Percentiles rank a stretch among this genome's conserved stretches.
These are phyloP conservation scores for Manduca sexta DNA, from an alignment of 1,140 invertebrate species.

Conservation along the genomic window DNA sequence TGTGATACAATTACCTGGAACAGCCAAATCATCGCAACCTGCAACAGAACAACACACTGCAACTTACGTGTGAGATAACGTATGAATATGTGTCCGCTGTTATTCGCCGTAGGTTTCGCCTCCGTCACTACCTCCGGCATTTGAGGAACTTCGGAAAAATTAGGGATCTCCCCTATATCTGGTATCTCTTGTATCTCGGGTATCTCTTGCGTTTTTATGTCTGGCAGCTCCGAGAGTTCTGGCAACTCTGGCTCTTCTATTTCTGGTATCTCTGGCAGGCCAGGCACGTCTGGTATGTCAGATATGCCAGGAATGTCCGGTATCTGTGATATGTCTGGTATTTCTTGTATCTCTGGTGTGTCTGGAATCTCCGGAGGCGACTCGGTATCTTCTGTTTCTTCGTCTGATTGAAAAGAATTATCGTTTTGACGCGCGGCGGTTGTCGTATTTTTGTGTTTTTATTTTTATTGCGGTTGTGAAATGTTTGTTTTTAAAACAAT, in stretches of 20 bases:
- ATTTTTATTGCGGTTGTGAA: conserved; percentile 17
- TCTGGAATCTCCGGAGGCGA: conserved; percentile 11
- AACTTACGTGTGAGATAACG: conserved; percentile 65
- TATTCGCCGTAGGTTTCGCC: conserved; percentile 30
- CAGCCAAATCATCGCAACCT: too few species aligned
- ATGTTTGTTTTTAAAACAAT: conserved; percentile 5
- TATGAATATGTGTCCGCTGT: conserved; percentile 53
- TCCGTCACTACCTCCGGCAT: conserved; percentile 19
- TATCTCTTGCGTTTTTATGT: neutral
- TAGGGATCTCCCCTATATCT: neutral
- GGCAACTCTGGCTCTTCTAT: neutral
- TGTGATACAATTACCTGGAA: neutral
- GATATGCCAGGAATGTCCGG: conserved; percentile 3
- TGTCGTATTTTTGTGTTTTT: conserved; percentile 55
- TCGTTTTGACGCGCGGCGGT: conserved; percentile 37
- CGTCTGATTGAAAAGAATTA: conserved; percentile 46
- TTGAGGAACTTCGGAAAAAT: neutral
- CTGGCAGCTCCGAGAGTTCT: neutral
- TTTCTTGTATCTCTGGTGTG: conserved; percentile 10
- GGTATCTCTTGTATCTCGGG: conserved; percentile 7
- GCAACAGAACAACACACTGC: conserved; percentile 22
- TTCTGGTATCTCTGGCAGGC: conserved; percentile 3
- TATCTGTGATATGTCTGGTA: conserved; percentile 23
- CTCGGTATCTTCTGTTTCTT: conserved; percentile 54
- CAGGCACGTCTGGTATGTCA: neutral